Base-by-base conservation (phyloP, 2,888 invertebrate species). In the Empis stercorea region DNA sequence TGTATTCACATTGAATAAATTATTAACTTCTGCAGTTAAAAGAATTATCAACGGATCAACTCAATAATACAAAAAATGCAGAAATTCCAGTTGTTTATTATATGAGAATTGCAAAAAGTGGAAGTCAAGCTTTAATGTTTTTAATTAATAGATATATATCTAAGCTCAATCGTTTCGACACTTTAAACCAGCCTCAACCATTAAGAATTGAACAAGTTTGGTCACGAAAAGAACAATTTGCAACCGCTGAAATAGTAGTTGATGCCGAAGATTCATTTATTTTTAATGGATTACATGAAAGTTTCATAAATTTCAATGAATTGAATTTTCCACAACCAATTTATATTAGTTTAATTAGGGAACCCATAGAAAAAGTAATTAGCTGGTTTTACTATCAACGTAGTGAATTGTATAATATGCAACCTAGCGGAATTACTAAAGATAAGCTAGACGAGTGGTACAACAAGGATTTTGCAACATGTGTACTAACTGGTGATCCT, bases 331-430 rank as follows among this genome's bases (percentile, higher is more conserved):
- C 85, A 9, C 79, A 82, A 59, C 88, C 89, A 1, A 87, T 89
- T 59, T 89, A 86, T 67, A 81, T 91, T 56, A 91, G 91, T 70
- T 72, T 91, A 54, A 87, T 91, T 1, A 76, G 91, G 27, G 89
- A 91, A 68, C 91, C 91, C 0, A 81, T 91, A 17, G 91, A 91
- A 65, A 75, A 89, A 37, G 83, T 88, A 30, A 84, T 87, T 14
- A 86, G 86, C 2, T 87, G 87, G 87, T 87, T 86, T 64, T 87
- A 87, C 68, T 87, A 87, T 66, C 83, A 87, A n/a, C 70, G 87
- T 13, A 38, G 38, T 38, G 10, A 10, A n/a, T 11, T 38, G 2
- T 38, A n/a, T n/a, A n/a, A n/a, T n/a, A n/a, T n/a, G n/a, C n/a
- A 2, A 27, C 7, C 7, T 27, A 7, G 9, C 9, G 9, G 9